phyloP scores from a whole-genome alignment of 2,888 invertebrate species.

The Diarsia mendica region DNA sequence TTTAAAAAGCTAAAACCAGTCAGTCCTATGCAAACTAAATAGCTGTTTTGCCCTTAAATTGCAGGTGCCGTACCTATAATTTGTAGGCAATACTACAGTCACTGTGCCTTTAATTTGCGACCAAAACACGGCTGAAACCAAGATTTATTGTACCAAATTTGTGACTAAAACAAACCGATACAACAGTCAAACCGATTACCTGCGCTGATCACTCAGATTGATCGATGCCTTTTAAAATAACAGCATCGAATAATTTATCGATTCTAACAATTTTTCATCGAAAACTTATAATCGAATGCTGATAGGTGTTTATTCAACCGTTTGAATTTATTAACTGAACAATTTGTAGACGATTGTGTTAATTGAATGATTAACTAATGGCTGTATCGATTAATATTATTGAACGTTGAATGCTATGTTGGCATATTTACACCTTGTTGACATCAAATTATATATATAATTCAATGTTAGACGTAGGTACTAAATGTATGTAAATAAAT shows the following conservation, averaged over 20 bases:
- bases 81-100: conserved; percentile 42
- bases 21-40: conserved; percentile 39
- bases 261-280: conserved; percentile 71
- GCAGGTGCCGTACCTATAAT: conserved; percentile 29
- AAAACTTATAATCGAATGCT: conserved; percentile 75
- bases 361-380: conserved; percentile 57
- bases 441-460: conserved; percentile 30
- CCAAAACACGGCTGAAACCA: conserved; percentile 15
- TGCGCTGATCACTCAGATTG: conserved; percentile 68
- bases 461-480: conserved; percentile 17
- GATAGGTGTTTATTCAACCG: conserved; percentile 70
- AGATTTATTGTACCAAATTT: conserved; percentile 47
- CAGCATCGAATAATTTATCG: conserved; percentile 82
- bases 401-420: conserved; percentile 43
- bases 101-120: conserved; percentile 27
- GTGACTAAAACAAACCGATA: conserved; percentile 34
- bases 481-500: conserved; percentile 43
- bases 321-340: conserved; percentile 72
- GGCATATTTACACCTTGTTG: conserved; percentile 50
- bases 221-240: conserved; percentile 83
- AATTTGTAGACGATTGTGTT: conserved; percentile 53
- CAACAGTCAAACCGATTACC: conserved; percentile 42
- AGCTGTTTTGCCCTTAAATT: conserved; percentile 32
- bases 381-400: conserved; percentile 50
- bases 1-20: conserved; percentile 2